Conservation (phyloP, 2,797 vertebrate genomes). For the Carduelis carduelis region DNA sequence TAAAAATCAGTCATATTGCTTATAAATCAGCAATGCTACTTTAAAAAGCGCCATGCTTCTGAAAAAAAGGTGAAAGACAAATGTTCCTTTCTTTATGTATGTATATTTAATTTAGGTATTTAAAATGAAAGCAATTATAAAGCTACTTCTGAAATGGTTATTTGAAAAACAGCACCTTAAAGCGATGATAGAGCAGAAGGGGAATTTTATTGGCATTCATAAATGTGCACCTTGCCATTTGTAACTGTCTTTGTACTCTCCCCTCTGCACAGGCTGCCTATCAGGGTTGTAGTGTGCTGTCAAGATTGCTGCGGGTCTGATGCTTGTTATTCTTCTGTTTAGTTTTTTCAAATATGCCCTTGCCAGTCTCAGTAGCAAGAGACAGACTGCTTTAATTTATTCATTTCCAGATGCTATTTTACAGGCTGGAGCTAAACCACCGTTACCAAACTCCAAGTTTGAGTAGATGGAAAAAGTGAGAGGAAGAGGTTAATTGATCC, state of each 20-base stretch:
- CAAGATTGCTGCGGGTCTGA: neutral
- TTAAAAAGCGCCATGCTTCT: slow-evolving; percentile 11
- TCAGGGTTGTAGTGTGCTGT: neutral
- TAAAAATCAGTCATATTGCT: slow-evolving; percentile 43
- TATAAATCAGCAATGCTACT: slow-evolving; percentile 51
- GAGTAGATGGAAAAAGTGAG: neutral
- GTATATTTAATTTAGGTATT: slow-evolving; percentile 59
- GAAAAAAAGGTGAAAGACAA: slow-evolving; percentile 37
- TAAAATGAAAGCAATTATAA: slow-evolving; percentile 52
- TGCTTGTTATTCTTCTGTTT: slow-evolving; percentile 43
- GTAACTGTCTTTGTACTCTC: slow-evolving; percentile 50
- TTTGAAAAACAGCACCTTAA: slow-evolving; percentile 35
- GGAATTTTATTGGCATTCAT: slow-evolving; percentile 35
- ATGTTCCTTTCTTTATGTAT: slow-evolving; percentile 40
- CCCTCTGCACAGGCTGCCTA: slow-evolving; percentile 1
- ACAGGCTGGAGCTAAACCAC: neutral
- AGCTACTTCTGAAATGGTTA: slow-evolving; percentile 12
- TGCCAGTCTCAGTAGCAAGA: slow-evolving; percentile 14
- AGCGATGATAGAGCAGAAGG: neutral
- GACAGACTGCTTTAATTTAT: neutral
- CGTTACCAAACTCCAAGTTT: neutral
- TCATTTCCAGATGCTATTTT: neutral
- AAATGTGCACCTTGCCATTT: slow-evolving; percentile 16
- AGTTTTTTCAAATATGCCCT: slow-evolving; percentile 16
- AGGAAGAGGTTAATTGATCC: neutral